Conservation (phyloP, 2,113 vertebrate genomes). For the Sakesphorus luctuosus region DNA sequence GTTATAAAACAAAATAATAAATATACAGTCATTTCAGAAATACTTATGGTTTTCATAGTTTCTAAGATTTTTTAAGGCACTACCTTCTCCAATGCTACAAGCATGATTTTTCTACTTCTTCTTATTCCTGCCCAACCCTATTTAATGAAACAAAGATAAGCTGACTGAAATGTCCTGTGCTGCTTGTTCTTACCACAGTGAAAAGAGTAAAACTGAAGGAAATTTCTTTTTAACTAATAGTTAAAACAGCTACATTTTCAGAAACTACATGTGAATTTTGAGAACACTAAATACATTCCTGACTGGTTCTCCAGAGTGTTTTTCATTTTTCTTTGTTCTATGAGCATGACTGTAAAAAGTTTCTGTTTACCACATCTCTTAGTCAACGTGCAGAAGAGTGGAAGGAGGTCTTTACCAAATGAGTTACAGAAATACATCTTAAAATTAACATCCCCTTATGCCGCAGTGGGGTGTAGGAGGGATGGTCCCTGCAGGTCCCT, state of each 20-base stretch:
- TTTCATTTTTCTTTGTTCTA: neutral
- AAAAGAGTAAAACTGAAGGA: neutral
- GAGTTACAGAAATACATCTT: neutral
- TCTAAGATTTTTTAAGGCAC: neutral
- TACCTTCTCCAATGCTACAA: neutral
- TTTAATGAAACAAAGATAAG: neutral
- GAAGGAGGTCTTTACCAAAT: neutral
- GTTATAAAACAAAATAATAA: neutral
- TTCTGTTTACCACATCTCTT: neutral
- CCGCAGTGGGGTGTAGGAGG: too few species aligned
- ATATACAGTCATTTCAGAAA: neutral
- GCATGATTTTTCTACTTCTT: neutral
- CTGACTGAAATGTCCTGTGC: neutral
- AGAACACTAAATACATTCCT: neutral
- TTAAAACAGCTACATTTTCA: neutral
- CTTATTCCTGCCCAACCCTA: neutral
- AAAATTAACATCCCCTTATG: neutral
- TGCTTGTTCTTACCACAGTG: neutral
- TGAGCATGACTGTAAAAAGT: neutral
- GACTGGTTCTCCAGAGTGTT: neutral
- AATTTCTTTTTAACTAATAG: neutral
- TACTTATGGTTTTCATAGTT: neutral
- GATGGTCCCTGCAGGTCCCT: too few species aligned
- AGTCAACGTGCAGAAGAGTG: neutral
- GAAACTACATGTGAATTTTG: neutral